Base-by-base conservation (phyloP, 2,113 vertebrate species). In the Furnarius figulus region DNA sequence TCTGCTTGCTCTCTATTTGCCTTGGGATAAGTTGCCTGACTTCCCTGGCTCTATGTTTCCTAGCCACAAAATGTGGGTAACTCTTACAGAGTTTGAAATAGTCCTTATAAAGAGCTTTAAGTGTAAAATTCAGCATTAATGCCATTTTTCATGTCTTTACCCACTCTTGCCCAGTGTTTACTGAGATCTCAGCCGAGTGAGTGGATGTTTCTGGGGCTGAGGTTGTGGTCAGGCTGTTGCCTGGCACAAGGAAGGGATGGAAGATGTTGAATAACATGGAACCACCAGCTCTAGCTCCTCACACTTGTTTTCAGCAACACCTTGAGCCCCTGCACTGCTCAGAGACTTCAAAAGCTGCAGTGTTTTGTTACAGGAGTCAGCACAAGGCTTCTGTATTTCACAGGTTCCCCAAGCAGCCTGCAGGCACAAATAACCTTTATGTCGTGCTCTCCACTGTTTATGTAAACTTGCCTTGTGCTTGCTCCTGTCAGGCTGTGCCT, bases 391-490 rank as follows among this genome's bases (percentile, higher is more conserved):
- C 44, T 4, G 53, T 33, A 9, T 95, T 92, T 87, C 81, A 47
- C 82, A 85, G 89, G 58, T n/a, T 75, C 82, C 86, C 71, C 30
- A 42, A 77, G 86, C 74, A 89, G 77, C 90, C 73, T 0, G 35
- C 46, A 63, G 95, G 85, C 79, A 89, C 35, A 31, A 87, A 85
- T 56, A 87, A 96, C 82, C 87, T 95, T 95, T 73, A 44, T 8
- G 16, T 70, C 10, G 6, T n/a, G 49, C 80, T 83, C 81, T 62
- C 85, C 24, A 3, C 62, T 72, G 74, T 47, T 93, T 37, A 35
- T 84, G 72, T 76, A 68, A 91, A 92, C 93, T 42, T 47, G 62
- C 33, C 85, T 83, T n/a, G 28, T 73, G 73, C 85, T 91, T 67
- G 46, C 52, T 87, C 40, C 70, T 39, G n/a, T 63, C 23, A 17